Evolutionary conservation across 1,140 invertebrate genomes (phyloP), one percentile per base, ranked within the genome.

Genomic region (Sinella curviseta): DNA sequence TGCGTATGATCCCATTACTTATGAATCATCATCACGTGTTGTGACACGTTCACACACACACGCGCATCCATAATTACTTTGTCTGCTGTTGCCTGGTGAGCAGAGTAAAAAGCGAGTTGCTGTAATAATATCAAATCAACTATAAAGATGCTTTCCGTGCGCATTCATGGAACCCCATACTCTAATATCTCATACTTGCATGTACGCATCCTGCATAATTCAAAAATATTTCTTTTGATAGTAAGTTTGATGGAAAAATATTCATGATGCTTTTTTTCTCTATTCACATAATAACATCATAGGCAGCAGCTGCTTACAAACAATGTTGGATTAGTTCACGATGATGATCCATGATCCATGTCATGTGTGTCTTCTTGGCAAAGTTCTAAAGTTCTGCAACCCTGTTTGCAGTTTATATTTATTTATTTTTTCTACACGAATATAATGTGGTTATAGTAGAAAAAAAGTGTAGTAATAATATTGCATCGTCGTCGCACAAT

Each of bases 1-100:
- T 48, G 39, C 39, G 39, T 48, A 12, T 20, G 39, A 48, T 48
- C 39, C 8, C 20, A 48, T 48, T 48, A 48, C 8, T 48, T 60
- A 60, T 60, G 57, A 60, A 60, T 60, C 57, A 60, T 60, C 24
- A 60, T 60, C 57, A 60, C 57, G 57, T 60, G 57, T n/a, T 60
- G 57, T 26, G 57, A n/a, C 57, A 60, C 24, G 12, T 4, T 48
- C 39, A 48, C 20, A 48, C 39, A 20, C 39, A 48, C 20, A 48
- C 8, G 8, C 8, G 20, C 20, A 48, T 48, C 20, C 39, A 48
- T 12, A 48, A 48, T 20, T 12, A 12, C 8, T 20, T 12, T 20
- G 39, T 48, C 8, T 48, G 39, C 39, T 48, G 39, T 48, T 48
- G 8, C n/a, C n/a, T n/a, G n/a, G n/a, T n/a, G n/a, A n/a, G n/a